These are phyloP conservation scores for Lepidochrysops patricia DNA, from an alignment of 2,888 invertebrate species.

Conservation along the genomic window DNA sequence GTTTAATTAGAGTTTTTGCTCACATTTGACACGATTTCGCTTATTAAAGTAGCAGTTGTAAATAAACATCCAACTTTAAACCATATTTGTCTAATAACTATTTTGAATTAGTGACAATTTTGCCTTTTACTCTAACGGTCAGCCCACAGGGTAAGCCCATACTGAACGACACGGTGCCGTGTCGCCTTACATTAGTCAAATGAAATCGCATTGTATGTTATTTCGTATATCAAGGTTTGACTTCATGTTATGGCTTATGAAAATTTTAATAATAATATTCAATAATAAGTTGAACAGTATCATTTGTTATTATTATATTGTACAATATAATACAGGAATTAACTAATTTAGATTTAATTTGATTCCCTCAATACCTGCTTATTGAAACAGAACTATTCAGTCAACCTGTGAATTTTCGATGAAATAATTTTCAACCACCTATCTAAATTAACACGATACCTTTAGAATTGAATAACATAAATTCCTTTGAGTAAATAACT, in stretches of 20 bases:
- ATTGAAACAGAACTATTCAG: too few relatives aligned
- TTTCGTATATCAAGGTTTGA: too few relatives aligned
- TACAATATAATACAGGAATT: too few relatives aligned
- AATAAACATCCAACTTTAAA: neutral
- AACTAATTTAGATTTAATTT: neutral
- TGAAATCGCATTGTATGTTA: too few relatives aligned
- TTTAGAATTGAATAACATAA: conserved; percentile 15
- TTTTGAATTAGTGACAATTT: too few relatives aligned
- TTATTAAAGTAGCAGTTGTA: neutral
- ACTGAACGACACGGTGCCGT: too few relatives aligned
- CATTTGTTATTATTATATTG: too few relatives aligned
- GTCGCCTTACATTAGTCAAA: too few relatives aligned
- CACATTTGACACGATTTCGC: neutral
- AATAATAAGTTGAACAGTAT: too few relatives aligned
- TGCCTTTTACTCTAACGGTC: too few relatives aligned
- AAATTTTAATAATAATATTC: too few relatives aligned
- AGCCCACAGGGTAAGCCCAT: too few relatives aligned
- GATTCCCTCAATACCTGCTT: neutral
- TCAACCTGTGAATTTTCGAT: neutral
- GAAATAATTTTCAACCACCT: neutral
- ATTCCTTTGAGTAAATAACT: conserved; percentile 24
- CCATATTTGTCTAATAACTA: neutral
- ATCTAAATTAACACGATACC: neutral
- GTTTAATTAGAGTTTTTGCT: neutral
- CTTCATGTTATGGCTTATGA: neutral